phyloP scores from a whole-genome alignment of 2,888 invertebrate genomes.

The Tipula lateralis region DNA sequence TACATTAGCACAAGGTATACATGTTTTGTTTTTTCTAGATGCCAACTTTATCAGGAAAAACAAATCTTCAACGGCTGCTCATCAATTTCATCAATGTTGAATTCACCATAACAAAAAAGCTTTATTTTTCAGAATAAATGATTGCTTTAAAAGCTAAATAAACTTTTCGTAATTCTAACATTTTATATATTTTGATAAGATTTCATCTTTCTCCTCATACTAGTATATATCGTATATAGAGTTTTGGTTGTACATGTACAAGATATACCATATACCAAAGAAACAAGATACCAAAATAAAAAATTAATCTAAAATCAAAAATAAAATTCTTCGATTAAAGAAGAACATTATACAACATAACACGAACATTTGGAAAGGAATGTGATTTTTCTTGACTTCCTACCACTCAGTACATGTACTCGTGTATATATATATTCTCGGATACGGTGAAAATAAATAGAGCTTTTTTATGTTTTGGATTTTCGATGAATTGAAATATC shows the following conservation, averaged over 20 bases:
- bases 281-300: neutral
- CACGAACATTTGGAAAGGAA: neutral
- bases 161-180: neutral
- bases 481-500: conserved; percentile 15
- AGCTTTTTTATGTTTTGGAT: neutral
- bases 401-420: neutral
- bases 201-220: neutral
- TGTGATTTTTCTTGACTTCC: neutral
- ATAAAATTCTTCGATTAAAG: neutral
- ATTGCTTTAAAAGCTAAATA: neutral
- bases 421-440: neutral
- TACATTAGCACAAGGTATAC: neutral
- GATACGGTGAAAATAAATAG: neutral
- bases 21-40: neutral
- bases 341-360: neutral
- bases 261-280: neutral
- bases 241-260: too few species aligned
- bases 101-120: neutral
- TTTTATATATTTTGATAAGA: neutral
- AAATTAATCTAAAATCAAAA: conserved; percentile 3
- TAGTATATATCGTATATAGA: neutral
- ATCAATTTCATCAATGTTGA: neutral
- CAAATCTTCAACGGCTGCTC: neutral
- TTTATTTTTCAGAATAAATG: neutral
- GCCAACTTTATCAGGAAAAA: neutral